A percentile compares a stretch with the other conserved stretches of the same genome.
phyloP scores from a whole-genome alignment of 2,888 invertebrate genomes.

The Invenusta paracnida region DNA sequence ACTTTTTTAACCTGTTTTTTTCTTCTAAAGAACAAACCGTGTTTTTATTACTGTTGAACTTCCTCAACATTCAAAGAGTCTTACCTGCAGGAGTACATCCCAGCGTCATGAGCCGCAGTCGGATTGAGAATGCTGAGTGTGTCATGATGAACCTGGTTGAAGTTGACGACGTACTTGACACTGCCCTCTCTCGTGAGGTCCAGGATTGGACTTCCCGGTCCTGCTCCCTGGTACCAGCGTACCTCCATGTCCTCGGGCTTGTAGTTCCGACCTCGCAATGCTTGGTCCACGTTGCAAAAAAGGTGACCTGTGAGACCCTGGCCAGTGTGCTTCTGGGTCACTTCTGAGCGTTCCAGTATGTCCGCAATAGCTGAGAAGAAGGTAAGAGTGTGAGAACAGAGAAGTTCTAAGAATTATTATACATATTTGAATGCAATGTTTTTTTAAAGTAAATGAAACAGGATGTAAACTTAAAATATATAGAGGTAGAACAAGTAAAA shows the following conservation, averaged over 20 bases:
- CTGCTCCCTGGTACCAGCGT: not conserved
- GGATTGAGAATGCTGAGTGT: not conserved
- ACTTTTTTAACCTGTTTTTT: too few relatives aligned
- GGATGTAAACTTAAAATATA: too few relatives aligned
- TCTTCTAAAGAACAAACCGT: too few relatives aligned
- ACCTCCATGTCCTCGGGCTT: not conserved
- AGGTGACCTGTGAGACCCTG: not conserved
- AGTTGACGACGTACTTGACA: not conserved
- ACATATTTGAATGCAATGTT: too few relatives aligned
- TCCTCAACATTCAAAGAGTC: too few relatives aligned
- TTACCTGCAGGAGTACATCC: not conserved
- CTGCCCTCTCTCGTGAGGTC: not conserved
- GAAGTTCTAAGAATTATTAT: too few relatives aligned
- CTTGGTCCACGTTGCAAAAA: not conserved
- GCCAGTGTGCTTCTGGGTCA: not conserved
- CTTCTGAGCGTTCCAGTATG: not conserved
- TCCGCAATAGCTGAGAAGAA: not conserved
- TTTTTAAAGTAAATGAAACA: too few relatives aligned
- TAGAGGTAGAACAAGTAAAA: too few relatives aligned
- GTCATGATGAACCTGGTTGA: not conserved
- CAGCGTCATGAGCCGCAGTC: not conserved
- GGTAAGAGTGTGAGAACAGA: not conserved
- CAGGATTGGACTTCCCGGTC: not conserved
- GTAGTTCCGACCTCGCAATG: not conserved
- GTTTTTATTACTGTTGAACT: too few relatives aligned